Evolutionary conservation across 2,797 vertebrate genomes (phyloP), one percentile per base, ranked within the genome.

Genomic region (Glossophaga mutica): DNA sequence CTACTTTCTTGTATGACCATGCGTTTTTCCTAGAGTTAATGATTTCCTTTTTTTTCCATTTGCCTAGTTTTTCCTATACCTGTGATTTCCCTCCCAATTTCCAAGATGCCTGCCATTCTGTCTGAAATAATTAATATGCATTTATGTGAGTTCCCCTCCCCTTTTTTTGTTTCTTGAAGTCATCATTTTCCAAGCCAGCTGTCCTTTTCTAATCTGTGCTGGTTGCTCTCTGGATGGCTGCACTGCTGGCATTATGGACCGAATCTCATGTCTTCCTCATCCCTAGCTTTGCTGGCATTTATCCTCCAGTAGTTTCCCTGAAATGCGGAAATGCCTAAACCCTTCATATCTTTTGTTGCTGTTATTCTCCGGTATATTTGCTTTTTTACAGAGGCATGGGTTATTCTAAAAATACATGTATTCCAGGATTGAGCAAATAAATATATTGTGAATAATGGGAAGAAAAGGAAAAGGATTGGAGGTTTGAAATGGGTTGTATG

Each of bases 1-100:
- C 68, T 96, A 62, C 44, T 94, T 94, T 83, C 52, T 84, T 39
- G 26, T 67, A 90, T 34, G 70, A 91, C 76, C 34, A 81, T 37
- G 71, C 81, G 22, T 90, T 94, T 95, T 95, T 88, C 93, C 84
- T 76, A 74, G 48, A 85, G 92, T 94, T 95, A 96, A 92, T 84
- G 67, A 94, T 92, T 96, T 90, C 65, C 39, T 94, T 90, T 65
- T 59, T 95, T 96, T 96, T 65, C 87, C 90, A 81, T 79, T 89
- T 94, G 65, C n/a, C 89, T 81, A 68, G 48, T 55, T 89, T 94
- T 90, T 73, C 42, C 85, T 67, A 91, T 77, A 95, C 48, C 71
- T 85, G 55, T 90, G 67, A 39, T 87, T 83, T 62, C 77, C 48
- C 22, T 10, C 1, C 87, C 32, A 76, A 74, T 65, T 39, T 78